Evolutionary conservation across 2,888 invertebrate species (phyloP).

Genomic region (Loripinus fragilis): DNA sequence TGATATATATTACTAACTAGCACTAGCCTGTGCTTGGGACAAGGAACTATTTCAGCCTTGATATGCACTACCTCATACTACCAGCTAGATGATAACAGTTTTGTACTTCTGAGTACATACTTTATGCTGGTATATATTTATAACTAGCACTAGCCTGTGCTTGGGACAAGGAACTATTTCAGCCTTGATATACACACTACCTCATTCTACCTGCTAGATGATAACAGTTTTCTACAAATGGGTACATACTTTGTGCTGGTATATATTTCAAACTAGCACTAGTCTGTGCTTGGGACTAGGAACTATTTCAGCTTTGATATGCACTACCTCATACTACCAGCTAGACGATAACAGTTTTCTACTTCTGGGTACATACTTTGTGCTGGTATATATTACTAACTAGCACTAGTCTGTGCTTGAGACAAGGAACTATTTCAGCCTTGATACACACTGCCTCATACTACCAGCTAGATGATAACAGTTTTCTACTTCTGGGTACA

Average conservation of each 20-base stretch:
- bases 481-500: background rate
- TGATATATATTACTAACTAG: background rate
- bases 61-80: no score
- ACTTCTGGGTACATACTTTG: conserved; percentile 25
- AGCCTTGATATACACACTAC: no score
- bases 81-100: no score
- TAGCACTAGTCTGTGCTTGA: conserved; percentile 31
- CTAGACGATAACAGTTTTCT: background rate
- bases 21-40: background rate
- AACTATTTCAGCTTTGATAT: no score
- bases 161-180: background rate
- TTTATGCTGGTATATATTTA: background rate
- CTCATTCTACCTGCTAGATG: no score
- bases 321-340: no score
- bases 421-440: background rate
- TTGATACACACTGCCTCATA: no score
- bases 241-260: conserved; percentile 16
- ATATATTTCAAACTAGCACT: background rate
- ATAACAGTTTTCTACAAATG: background rate
- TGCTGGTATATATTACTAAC: conserved; percentile 15
- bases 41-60: no score
- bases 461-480: no score
- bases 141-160: background rate
- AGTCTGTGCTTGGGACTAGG: background rate
- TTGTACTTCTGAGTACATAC: background rate